These are phyloP conservation scores for Meteorus cinctellus DNA, from an alignment of 2,888 invertebrate genomes.

Conservation along the genomic window DNA sequence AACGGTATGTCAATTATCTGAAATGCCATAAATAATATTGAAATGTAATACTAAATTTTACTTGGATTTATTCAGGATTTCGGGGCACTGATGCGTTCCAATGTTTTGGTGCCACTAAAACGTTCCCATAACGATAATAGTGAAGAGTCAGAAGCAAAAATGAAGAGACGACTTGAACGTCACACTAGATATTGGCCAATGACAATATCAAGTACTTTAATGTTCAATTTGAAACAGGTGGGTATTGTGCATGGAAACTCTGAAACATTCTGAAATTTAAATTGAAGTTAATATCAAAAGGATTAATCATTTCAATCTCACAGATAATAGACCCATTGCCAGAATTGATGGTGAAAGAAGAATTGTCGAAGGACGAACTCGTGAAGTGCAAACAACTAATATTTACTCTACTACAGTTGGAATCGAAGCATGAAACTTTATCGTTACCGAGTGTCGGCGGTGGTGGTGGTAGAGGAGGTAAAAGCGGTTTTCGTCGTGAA, in stretches of 20 bases:
- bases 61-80: conserved; percentile 82
- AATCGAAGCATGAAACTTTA: conserved; percentile 88
- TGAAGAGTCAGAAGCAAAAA: conserved; percentile 78
- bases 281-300: conserved; percentile 8
- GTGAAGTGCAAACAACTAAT: conserved; percentile 90
- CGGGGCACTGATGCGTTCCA: conserved; percentile 89
- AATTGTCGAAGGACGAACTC: conserved; percentile 89
- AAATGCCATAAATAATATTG: background rate
- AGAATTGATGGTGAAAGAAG: conserved; percentile 86
- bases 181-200: conserved; percentile 92
- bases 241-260: conserved; percentile 57
- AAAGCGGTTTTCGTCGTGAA: conserved; percentile 77
- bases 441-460: conserved; percentile 82
- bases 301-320: conserved; percentile 50
- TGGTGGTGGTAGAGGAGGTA: conserved; percentile 74
- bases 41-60: background rate
- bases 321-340: conserved; percentile 89
- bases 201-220: conserved; percentile 90
- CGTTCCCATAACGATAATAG: conserved; percentile 68
- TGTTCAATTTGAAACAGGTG: conserved; percentile 87
- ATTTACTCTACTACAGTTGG: conserved; percentile 85
- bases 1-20: conserved; percentile 67
- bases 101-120: conserved; percentile 84
- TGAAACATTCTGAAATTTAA: background rate
- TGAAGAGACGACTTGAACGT: conserved; percentile 82